Evolutionary conservation across 2,888 invertebrate species (phyloP).

Genomic region (Pemphredon lugubris): DNA sequence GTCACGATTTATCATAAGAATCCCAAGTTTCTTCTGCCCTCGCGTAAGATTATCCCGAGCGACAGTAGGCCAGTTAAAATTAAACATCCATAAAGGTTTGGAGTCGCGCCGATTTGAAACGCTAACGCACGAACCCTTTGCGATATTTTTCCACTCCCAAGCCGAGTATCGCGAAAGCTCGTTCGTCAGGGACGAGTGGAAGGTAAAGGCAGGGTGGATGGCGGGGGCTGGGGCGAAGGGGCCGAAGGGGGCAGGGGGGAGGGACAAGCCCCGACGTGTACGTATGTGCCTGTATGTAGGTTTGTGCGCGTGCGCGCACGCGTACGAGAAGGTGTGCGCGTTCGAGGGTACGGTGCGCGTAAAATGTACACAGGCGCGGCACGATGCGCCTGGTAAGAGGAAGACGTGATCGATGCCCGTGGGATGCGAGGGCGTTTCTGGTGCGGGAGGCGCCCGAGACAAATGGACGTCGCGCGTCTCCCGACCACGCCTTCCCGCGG

Average conservation of each 20-base stretch:
- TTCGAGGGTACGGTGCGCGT: constrained; percentile 28
- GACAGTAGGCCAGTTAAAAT: no score
- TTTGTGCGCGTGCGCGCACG: constrained; percentile 23
- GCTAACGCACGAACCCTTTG: not conserved
- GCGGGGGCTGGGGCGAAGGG: constrained; percentile 9
- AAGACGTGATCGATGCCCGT: constrained; percentile 81
- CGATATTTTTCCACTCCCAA: constrained; percentile 28
- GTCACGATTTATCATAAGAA: no score
- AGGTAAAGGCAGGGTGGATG: constrained; percentile 9
- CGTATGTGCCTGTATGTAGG: no score
- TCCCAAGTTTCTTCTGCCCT: no score
- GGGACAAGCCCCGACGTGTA: no score
- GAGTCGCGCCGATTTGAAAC: no score
- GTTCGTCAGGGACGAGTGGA: constrained; percentile 28
- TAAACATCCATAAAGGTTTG: no score
- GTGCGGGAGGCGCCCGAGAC: constrained; percentile 81
- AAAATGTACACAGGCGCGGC: constrained; percentile 63
- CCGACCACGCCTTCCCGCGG: constrained; percentile 78
- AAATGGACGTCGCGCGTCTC: constrained; percentile 82
- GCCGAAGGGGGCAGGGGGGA: no score
- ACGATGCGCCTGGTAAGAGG: constrained; percentile 72
- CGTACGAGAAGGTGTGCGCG: constrained; percentile 37
- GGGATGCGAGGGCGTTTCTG: constrained; percentile 81
- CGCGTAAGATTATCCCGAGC: no score
- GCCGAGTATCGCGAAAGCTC: constrained; percentile 34